Base-by-base conservation (phyloP, 2,113 vertebrate species). In the Odontesthes bonariensis region DNA sequence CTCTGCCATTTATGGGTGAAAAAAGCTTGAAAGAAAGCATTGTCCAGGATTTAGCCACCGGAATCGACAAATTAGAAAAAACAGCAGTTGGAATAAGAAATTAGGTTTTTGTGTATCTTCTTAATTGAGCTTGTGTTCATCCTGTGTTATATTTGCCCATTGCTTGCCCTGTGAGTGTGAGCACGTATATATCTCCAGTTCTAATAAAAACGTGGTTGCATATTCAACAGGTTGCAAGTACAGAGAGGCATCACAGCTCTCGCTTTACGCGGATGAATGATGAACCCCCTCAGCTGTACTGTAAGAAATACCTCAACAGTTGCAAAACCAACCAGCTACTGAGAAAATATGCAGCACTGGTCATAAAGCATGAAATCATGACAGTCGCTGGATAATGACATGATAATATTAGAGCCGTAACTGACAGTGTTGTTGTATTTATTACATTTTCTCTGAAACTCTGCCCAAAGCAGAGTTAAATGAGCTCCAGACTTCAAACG, bases 181-280 rank as follows among this genome's bases (percentile, higher is more conserved):
- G 82, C 87, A 90, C 83, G 89, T 77, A 86, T 56, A 44, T 77
- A 75, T 83, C 65, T 75, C 52, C 69, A 88, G 73, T 81, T 85
- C 69, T 54, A 75, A 84, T 83, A 82, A 90, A 89, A 58, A 63
- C 68, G 31, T 56, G 47, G 86, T 75, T 85, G 66, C 80, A 85
- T 79, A 85, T 86, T 89, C 77, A 87, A 82, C 83, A 88, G 73
- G 82, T 64, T 76, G 59, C 78, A 83, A 80, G 86, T 49, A 74
- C 64, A 63, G 71, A 20, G 53, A 79, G 62, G 83, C 75, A 47
- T 69, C 59, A 53, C n/a, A 27, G 70, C 49, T 68, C 44, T 54
- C 54, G 35, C 16, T 57, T 68, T 75, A 16, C 66, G 27, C 70
- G 72, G 51, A 74, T 23, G 33, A 61, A 49, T 51, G 42, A 19